Evolutionary conservation across 2,888 invertebrate species (phyloP).

Genomic region (Molanna angustata): DNA sequence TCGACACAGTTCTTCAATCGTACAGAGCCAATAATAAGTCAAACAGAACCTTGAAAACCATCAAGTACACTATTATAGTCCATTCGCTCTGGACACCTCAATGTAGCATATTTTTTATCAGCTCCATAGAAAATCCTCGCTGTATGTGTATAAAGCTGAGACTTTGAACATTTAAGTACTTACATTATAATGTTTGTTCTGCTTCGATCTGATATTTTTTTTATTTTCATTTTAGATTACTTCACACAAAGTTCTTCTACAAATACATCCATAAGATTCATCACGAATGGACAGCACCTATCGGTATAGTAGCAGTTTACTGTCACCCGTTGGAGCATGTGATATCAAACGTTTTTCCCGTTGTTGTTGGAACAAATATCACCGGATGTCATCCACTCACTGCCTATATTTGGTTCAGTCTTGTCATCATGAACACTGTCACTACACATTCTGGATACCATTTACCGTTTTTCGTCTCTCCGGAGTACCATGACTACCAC

Average conservation of each 20-base stretch:
- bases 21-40: too few relatives aligned
- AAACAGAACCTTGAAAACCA: too few relatives aligned
- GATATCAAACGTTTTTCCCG: constrained; percentile 73
- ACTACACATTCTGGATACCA: constrained; percentile 85
- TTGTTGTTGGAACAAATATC: constrained; percentile 68
- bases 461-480: constrained; percentile 79
- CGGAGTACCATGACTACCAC: constrained; percentile 85
- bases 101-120: background rate
- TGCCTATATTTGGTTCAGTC: constrained; percentile 73
- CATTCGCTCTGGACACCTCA: background rate
- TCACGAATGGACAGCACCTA: constrained; percentile 86
- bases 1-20: too few relatives aligned
- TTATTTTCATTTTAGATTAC: constrained; percentile 59
- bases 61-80: too few relatives aligned
- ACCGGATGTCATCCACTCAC: constrained; percentile 76
- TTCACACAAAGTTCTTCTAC: constrained; percentile 73
- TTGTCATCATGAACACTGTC: constrained; percentile 75
- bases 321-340: constrained; percentile 75
- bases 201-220: too few relatives aligned
- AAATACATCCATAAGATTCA: constrained; percentile 82
- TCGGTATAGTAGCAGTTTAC: constrained; percentile 78
- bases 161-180: too few relatives aligned
- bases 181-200: too few relatives aligned
- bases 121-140: too few relatives aligned
- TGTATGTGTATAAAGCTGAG: too few relatives aligned